Conservation (phyloP, 2,113 vertebrate genomes). For the Aspiorhynchus laticeps region DNA sequence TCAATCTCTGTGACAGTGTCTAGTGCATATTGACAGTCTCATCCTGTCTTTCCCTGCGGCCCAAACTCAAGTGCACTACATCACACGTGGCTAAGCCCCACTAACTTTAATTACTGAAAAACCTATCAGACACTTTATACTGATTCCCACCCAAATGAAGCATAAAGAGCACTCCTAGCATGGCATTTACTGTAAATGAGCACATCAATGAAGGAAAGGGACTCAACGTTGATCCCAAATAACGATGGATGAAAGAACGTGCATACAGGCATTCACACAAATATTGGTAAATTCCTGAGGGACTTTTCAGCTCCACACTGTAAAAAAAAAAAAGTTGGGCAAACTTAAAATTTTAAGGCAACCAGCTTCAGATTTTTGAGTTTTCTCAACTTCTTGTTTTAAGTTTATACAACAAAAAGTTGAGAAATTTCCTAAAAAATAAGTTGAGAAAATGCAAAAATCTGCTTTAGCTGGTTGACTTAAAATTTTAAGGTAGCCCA, state of each 20-base stretch:
- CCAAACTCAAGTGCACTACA: not conserved
- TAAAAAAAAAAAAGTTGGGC: too few relatives aligned
- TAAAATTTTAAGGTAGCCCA: too few relatives aligned
- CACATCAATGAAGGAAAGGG: not conserved
- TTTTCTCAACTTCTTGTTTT: too few relatives aligned
- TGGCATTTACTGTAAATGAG: not conserved
- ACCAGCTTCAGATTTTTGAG: too few relatives aligned
- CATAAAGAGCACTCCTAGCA: not conserved
- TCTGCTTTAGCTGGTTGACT: too few relatives aligned
- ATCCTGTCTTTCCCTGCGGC: not conserved
- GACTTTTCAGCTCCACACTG: constrained; percentile 18
- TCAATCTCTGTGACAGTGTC: not conserved
- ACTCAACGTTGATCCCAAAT: not conserved
- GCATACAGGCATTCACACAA: not conserved
- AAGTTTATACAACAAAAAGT: too few relatives aligned
- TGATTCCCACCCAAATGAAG: not conserved
- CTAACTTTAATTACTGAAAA: not conserved
- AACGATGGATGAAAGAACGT: not conserved
- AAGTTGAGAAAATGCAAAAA: too few relatives aligned
- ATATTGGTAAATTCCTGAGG: not conserved
- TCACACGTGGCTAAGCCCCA: not conserved
- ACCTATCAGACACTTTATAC: not conserved
- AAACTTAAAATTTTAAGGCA: too few relatives aligned
- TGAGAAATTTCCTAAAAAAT: too few relatives aligned
- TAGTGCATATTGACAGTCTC: not conserved